Base-by-base conservation (phyloP, 1,140 invertebrate species). In the Drosophila quadrilineata region DNA sequence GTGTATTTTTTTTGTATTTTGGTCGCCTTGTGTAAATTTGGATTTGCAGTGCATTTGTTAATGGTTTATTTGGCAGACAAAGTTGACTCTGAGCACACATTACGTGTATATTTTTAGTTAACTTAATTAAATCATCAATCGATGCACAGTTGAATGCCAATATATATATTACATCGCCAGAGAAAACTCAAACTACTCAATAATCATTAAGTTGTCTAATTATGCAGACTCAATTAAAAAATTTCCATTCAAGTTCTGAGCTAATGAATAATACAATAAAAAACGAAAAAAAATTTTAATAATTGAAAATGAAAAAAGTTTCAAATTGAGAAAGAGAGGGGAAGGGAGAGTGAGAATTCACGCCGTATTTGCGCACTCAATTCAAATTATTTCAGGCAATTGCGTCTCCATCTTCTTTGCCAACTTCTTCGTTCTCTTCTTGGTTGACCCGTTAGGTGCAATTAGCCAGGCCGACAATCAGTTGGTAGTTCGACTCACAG, bases 321-420 rank as follows among this genome's bases (percentile, higher is more conserved):
- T n/a, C n/a, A n/a, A n/a, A n/a, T n/a, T n/a, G n/a, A n/a, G n/a
- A n/a, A n/a, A n/a, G n/a, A n/a, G n/a, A n/a, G n/a, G n/a, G n/a
- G n/a, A n/a, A n/a, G n/a, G n/a, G n/a, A n/a, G n/a, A n/a, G n/a
- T n/a, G n/a, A n/a, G n/a, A 68, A 73, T 65, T 68, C 58, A 65
- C 43, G 66, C 59, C 33, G 29, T 65, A 64, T 80, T 71, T 71
- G 76, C 76, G 46, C 71, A 45, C 54, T 74, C 62, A 79, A 85
- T 79, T 73, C 70, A 75, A 85, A 85, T 85, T 85, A 85, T 72
- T 85, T 85, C 80, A 58, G 79, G 79, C 79, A 63, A 75, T 85
- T 85, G 67, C 56, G 56, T 71, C 57, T 40, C 35, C 66, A 59
- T 58, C 33, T 26, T 24, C 28, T 74, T 54, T 28, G 50, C 59